Base-by-base conservation (phyloP, 92 coral and sea anemone species). In the Pocillopora grandis region DNA sequence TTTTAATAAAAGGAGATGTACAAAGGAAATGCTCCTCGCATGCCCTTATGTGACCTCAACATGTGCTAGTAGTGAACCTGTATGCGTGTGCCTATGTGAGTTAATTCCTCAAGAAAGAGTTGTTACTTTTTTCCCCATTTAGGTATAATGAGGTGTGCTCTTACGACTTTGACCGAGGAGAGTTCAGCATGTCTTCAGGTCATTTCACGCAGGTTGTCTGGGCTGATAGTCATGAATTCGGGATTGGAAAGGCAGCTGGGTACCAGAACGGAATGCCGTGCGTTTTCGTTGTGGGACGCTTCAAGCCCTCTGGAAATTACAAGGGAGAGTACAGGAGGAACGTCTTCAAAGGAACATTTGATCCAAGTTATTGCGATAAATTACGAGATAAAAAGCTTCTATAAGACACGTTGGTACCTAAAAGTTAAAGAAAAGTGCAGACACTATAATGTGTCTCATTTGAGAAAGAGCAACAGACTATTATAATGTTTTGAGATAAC, bases 61-160 rank as follows among this genome's bases (percentile, higher is more conserved):
- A 42, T 42, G 52, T 42, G 0, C 8, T 3, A 42, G 52, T 42
- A 42, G 52, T 42, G 52, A 42, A 42, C 52, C 52, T 42, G 52
- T 42, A 42, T 7, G 8, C 52, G 8, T 42, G 52, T 42, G 52
- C 52, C 52, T 42, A 7, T 42, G 8, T 42, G 52, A 42, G 8
- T 7, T 42, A 66, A 0, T 20, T 66, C 12, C 21, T 20, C 72
- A 18, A 5, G 56, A 4, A 0, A 12, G 2, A 35, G 1, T 3
- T 70, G 2, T 31, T 56, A 33, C 18, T 3, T 20, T 18, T 14
- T 4, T 12, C 59, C 27, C 27, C 16, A 19, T 85, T 33, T 55
- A 93, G 97, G 97, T 93, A 93, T 58, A 91, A 93, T 76, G 97
- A 93, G 76, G 97, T 93, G 14, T 93, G 97, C 62, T 56, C 80